These are phyloP conservation scores for Burhinus oedicnemus DNA, from an alignment of 2,113 vertebrate species.

Conservation along the genomic window DNA sequence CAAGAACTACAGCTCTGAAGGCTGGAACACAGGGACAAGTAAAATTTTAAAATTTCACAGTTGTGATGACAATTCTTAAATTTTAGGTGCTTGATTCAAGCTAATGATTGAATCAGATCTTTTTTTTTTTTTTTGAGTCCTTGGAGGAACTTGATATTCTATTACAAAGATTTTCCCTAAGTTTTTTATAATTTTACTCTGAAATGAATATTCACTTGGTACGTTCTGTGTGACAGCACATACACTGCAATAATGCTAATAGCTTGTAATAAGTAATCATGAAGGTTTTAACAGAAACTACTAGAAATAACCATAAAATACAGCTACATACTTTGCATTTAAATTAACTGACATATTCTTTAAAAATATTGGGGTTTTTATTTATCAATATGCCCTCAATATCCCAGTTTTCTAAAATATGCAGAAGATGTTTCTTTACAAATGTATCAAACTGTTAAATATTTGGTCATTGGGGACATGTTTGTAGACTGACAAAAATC, in stretches of 20 bases:
- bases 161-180: background rate
- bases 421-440: background rate
- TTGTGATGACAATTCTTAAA: fast-evolving
- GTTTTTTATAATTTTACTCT: background rate
- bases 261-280: background rate
- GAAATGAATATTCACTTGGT: background rate
- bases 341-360: background rate
- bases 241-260: background rate
- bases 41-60: background rate
- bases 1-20: background rate
- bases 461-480: background rate
- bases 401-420: background rate
- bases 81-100: background rate
- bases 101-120: background rate
- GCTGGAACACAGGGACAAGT: background rate
- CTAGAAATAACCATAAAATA: background rate
- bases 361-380: background rate
- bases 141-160: background rate
- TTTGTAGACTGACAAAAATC: background rate
- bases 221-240: background rate
- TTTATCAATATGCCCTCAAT: background rate
- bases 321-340: background rate
- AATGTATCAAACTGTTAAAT: background rate
- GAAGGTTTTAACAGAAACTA: background rate
- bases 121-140: too few species aligned